Evolutionary conservation across 2,113 vertebrate genomes (phyloP), one percentile per base, ranked within the genome.

Genomic region (Anarhynchus alexandrinus): DNA sequence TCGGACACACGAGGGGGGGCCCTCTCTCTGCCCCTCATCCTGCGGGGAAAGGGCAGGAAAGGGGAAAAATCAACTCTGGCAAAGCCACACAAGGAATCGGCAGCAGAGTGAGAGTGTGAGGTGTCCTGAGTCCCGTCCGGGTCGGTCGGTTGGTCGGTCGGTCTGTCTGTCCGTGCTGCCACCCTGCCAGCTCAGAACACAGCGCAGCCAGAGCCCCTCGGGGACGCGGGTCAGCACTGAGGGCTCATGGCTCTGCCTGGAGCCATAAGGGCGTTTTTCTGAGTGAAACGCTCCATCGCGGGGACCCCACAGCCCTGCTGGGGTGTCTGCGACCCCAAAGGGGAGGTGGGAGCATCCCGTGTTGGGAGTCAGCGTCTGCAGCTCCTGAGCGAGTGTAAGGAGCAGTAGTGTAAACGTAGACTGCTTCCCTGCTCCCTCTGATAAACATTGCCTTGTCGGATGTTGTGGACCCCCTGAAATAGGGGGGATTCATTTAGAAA

Each of bases 401-500:
- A 36, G 29, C 34, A 12, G 26, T 4, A 7, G 27, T 1, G 12
- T 12, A 3, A n/a, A 38, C 8, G 3, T 8, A 2, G 16, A 20
- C 59, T 32, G 55, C 42, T 49, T 10, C 62, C 11, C 17, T 40
- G 47, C 45, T 36, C 40, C 47, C 72, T 49, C 34, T 10, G 14
- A 8, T 9, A 19, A 34, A 2, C 3, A 2, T 21, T 13, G 29
- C 47, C 32, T 51, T 13, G 47, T 10, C 29, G 1, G 20, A 5
- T 21, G 45, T 11, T 12, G 25, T 13, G 52, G 34, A 23, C 7
- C 5, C 14, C 30, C 23, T 27, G 6, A 78, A 55, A 15, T 2
- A 9, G 7, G 1, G 19, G 4, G 6, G 17, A 0, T 45, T 27
- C 2, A 0, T 15, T 45, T 14, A 2, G 38, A 29, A 38, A 34